Base-by-base conservation (phyloP, 2,113 vertebrate species). In the Campylorhamphus procurvoides region DNA sequence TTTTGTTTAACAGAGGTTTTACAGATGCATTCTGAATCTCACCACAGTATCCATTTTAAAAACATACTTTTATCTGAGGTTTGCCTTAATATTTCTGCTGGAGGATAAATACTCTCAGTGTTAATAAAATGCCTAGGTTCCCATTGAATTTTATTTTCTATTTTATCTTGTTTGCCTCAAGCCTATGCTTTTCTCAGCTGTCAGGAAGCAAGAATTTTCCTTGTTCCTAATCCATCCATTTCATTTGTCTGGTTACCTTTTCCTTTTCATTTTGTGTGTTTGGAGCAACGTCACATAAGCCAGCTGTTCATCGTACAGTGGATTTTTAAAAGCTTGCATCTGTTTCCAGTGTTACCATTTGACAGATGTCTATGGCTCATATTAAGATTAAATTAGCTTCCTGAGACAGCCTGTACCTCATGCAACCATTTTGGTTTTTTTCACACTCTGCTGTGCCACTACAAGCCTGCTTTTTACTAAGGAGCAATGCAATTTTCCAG, bases 371-470 rank as follows among this genome's bases (percentile, higher is more conserved):
- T 94, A 4, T 93, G 78, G 71, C 63, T 96, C 50, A 71, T 91
- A 84, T 90, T 94, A 87, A 88, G 82, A 84, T 88, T 93, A 91
- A 97, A 91, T 97, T 95, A 93, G 55, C 44, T 97, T 94, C 78
- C 87, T 15, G 42, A 93, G 85, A 78, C 84, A 59, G 46, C 25
- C 63, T 85, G 58, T 91, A 67, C 47, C 67, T 91, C 68, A 74
- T 55, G 37, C 25, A 77, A 83, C 59, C 3, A 0, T 79, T 95
- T 68, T 56, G 40, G 1, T 42, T 69, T 90, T 82, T 69, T 62
- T 44, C 50, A 59, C 39, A 31, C 10, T 75, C 52, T 42, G 31
- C 60, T 83, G 3, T 82, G 68, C 64, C 68, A 55, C 42, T 73
- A 18, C 20, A 46, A 85, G 46, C 10, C 22, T 78, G 31, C 47